Conservation (phyloP, 1,140 invertebrate species). For the Ladona fulva region DNA sequence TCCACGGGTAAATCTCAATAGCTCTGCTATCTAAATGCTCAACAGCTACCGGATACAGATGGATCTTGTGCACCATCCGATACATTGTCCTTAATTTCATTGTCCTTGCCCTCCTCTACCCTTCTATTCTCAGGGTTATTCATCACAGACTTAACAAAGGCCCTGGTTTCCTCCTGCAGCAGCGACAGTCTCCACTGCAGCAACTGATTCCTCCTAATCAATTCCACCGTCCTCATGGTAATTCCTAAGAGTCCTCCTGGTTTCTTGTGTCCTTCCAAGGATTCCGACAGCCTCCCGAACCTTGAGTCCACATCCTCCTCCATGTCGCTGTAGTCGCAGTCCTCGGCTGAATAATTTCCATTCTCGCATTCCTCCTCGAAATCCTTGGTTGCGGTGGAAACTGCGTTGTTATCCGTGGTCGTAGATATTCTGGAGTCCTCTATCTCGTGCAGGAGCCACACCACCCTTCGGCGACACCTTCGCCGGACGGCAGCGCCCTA, state of each 20-base stretch:
- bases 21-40: background rate
- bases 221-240: conserved; percentile 38
- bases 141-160: conserved; percentile 36
- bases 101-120: conserved; percentile 21
- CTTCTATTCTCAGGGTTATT: conserved; percentile 33
- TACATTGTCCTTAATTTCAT: background rate
- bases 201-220: conserved; percentile 39
- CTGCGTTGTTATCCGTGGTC: too few relatives aligned
- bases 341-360: too few relatives aligned
- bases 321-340: too few relatives aligned
- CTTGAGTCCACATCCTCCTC: background rate
- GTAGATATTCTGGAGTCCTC: too few relatives aligned
- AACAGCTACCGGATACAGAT: background rate
- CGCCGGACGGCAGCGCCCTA: too few relatives aligned
- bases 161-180: conserved; percentile 37
- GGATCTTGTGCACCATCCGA: background rate
- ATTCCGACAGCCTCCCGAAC: background rate
- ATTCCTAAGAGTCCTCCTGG: conserved; percentile 36
- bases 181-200: conserved; percentile 37
- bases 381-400: too few relatives aligned
- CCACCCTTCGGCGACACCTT: too few relatives aligned
- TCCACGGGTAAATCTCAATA: background rate
- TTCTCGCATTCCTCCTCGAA: too few relatives aligned
- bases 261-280: background rate
- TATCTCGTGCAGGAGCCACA: too few relatives aligned